Evolutionary conservation across 2,888 invertebrate species (phyloP).

Genomic region (Alviniconcha strummeri): DNA sequence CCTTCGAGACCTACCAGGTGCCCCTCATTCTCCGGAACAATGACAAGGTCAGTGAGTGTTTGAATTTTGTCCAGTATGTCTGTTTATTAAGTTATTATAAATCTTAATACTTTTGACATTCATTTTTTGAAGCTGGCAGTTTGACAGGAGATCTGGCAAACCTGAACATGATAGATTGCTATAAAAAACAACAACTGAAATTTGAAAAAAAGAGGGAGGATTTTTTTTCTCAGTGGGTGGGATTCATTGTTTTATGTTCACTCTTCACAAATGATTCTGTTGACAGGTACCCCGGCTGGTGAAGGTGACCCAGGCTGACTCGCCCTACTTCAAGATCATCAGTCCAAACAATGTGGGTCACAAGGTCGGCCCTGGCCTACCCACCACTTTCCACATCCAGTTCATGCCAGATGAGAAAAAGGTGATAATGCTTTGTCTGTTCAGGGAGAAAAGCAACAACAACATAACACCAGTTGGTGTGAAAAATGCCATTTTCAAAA

Average conservation of each 20-base stretch:
- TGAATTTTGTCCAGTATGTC: no score
- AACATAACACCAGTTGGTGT: not conserved
- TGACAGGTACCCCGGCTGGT: slow-evolving; percentile 72
- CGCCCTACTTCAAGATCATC: slow-evolving; percentile 73
- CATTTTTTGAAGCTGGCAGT: no score
- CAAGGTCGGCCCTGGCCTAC: slow-evolving; percentile 83
- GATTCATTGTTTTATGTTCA: no score
- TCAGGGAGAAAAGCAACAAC: not conserved
- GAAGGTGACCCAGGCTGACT: slow-evolving; percentile 72
- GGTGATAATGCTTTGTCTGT: slow-evolving; percentile 48
- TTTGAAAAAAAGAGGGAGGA: no score
- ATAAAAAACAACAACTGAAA: no score
- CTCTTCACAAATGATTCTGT: no score
- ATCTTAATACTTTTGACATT: no score
- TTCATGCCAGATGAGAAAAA: slow-evolving; percentile 78
- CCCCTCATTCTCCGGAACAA: slow-evolving; percentile 72
- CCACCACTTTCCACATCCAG: slow-evolving; percentile 78
- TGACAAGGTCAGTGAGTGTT: slow-evolving; percentile 66
- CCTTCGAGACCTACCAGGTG: slow-evolving; percentile 72
- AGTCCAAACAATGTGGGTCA: slow-evolving; percentile 71
- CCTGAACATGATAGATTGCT: no score
- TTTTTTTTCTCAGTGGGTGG: no score
- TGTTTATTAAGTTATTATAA: no score
- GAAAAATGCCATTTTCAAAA: not conserved
- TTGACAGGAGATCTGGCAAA: no score